Evolutionary conservation across 2,113 vertebrate genomes (phyloP).

Genomic region (Tympanuchus pallidicinctus): DNA sequence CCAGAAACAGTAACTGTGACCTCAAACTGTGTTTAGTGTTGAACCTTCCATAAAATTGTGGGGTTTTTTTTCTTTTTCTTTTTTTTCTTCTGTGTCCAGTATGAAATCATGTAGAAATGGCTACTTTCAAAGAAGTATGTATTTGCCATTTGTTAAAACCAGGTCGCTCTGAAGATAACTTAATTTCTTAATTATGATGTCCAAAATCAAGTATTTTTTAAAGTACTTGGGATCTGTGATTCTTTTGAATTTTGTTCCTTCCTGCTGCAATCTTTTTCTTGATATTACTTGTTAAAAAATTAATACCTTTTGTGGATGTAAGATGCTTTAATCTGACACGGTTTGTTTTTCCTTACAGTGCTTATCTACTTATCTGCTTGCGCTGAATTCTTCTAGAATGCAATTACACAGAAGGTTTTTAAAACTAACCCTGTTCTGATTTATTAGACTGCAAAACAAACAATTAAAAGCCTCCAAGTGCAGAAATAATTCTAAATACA

Average conservation of each 20-base stretch:
- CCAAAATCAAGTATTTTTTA: background rate
- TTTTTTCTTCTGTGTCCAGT: background rate
- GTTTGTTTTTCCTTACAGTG: background rate
- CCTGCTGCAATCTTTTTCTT: background rate
- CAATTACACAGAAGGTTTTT: background rate
- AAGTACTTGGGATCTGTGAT: background rate
- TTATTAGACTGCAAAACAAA: background rate
- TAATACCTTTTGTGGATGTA: background rate
- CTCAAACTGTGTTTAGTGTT: background rate
- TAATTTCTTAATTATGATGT: background rate
- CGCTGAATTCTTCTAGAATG: background rate
- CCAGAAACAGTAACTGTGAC: background rate
- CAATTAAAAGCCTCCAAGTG: background rate
- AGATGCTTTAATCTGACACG: background rate
- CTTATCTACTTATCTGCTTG: background rate
- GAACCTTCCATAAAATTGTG: background rate
- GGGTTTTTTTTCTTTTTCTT: background rate
- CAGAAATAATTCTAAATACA: background rate
- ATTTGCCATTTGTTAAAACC: background rate
- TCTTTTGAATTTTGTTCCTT: background rate
- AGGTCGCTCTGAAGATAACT: background rate
- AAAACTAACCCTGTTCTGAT: background rate
- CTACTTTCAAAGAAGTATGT: background rate
- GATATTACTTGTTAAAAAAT: background rate
- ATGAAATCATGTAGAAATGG: background rate